phyloP scores from a whole-genome alignment of 2,888 invertebrate genomes.

The Drosophila rubida region DNA sequence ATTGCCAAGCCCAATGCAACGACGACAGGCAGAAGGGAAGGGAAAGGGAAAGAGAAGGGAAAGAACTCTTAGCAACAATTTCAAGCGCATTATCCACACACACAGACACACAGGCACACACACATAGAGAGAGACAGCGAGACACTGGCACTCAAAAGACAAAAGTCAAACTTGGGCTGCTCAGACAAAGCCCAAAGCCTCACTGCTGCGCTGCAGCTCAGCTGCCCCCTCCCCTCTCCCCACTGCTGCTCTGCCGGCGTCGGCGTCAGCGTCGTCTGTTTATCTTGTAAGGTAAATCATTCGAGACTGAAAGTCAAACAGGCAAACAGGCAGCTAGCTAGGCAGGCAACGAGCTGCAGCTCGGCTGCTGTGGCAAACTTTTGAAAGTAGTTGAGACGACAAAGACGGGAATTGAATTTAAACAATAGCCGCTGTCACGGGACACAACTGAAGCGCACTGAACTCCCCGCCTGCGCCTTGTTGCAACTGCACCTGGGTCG shows the following conservation, averaged over 20 bases:
- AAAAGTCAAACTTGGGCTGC: conserved; percentile 76
- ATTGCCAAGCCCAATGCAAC: conserved; percentile 64
- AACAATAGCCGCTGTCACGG: conserved; percentile 74
- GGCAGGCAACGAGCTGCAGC: conserved; percentile 4
- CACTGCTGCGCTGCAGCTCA: conserved; percentile 21
- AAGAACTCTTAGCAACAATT: conserved; percentile 65
- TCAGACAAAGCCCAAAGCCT: conserved; percentile 60
- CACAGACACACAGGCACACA: conserved; percentile 23
- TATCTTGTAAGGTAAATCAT: conserved; percentile 81
- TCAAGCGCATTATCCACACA: conserved; percentile 74
- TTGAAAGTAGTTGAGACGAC: conserved; percentile 78
- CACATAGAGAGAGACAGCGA: conserved; percentile 14
- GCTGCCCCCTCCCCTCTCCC: neutral
- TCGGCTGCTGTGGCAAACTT: conserved; percentile 45
- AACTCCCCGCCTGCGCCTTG: conserved; percentile 20
- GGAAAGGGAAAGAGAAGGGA: neutral
- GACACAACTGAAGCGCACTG: conserved; percentile 40
- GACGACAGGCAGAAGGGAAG: neutral
- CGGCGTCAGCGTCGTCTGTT: conserved; percentile 58
- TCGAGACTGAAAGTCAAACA: conserved; percentile 81
- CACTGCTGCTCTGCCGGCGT: conserved; percentile 19
- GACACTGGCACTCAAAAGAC: conserved; percentile 60
- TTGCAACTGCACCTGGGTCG: conserved; percentile 20
- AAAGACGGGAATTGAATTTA: conserved; percentile 77
- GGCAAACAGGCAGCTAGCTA: conserved; percentile 28